These are phyloP conservation scores for Sycophaga agraensis DNA, from an alignment of 1,140 invertebrate genomes.

Conservation along the genomic window DNA sequence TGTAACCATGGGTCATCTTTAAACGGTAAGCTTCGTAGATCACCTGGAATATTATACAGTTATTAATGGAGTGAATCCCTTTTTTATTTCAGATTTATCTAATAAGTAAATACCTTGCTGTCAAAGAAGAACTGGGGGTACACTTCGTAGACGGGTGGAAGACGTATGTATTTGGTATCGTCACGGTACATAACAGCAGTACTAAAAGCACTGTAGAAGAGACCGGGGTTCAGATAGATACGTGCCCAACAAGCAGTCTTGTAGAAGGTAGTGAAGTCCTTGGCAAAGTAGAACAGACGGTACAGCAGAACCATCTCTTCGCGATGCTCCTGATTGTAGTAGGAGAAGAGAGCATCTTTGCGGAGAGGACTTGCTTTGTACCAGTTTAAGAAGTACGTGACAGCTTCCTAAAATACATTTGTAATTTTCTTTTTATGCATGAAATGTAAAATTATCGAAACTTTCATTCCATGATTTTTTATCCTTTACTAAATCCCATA, in stretches of 20 bases:
- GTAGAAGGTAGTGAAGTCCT: constrained; percentile 67
- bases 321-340: constrained; percentile 56
- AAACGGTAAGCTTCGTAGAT: constrained; percentile 14
- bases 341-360: constrained; percentile 46
- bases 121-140: constrained; percentile 67
- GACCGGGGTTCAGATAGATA: constrained; percentile 64
- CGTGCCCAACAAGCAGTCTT: constrained; percentile 66
- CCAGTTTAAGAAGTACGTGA: constrained; percentile 41
- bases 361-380: constrained; percentile 56
- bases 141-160: constrained; percentile 70
- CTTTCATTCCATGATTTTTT: too few relatives aligned
- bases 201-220: constrained; percentile 65
- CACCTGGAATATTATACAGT: too few relatives aligned
- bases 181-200: constrained; percentile 63
- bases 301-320: constrained; percentile 62
- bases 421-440: too few relatives aligned
- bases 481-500: too few relatives aligned
- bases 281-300: constrained; percentile 63
- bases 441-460: too few relatives aligned
- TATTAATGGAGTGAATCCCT: too few relatives aligned
- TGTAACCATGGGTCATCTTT: constrained; percentile 15
- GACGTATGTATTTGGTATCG: constrained; percentile 61
- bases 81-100: too few relatives aligned
- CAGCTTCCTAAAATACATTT: constrained; percentile 35
- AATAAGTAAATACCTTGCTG: constrained; percentile 47